Evolutionary conservation across 2,888 invertebrate species (phyloP).

Genomic region (Spicauda simplicius): DNA sequence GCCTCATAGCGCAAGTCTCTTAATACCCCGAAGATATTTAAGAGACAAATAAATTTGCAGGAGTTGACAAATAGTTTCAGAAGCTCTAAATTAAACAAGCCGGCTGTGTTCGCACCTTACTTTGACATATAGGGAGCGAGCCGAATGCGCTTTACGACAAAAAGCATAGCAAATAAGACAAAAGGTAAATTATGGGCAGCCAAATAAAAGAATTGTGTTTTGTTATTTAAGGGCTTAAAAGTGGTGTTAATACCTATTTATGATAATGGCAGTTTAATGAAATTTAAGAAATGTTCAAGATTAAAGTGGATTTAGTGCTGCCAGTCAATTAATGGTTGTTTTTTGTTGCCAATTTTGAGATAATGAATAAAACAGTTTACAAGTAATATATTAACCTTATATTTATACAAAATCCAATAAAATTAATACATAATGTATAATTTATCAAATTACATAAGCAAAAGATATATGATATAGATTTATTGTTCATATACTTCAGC

Average conservation of each 20-base stretch:
- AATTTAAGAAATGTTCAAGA: too few species aligned
- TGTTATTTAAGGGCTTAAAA: background rate
- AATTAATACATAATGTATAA: too few species aligned
- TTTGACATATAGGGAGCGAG: slow-evolving; percentile 29
- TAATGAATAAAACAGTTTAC: too few species aligned
- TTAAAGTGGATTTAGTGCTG: too few species aligned
- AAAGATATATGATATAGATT: too few species aligned
- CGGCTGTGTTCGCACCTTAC: slow-evolving; percentile 55
- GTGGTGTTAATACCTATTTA: background rate
- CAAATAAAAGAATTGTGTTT: slow-evolving; percentile 5
- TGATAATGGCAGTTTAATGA: background rate
- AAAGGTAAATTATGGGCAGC: slow-evolving; percentile 22
- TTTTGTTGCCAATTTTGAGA: too few species aligned
- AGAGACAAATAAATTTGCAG: slow-evolving; percentile 41
- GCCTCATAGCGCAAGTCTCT: background rate
- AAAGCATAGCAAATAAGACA: slow-evolving; percentile 21
- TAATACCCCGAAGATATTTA: slow-evolving; percentile 18
- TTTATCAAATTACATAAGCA: too few species aligned
- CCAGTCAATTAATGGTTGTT: too few species aligned
- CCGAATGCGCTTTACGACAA: slow-evolving; percentile 15
- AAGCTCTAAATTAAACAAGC: slow-evolving; percentile 44
- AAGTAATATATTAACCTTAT: too few species aligned
- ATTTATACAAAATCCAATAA: too few species aligned
- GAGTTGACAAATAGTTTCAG: slow-evolving; percentile 44
- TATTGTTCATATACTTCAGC: too few species aligned